A percentile compares a stretch with the other conserved stretches of the same genome.
phyloP scores from a whole-genome alignment of 2,113 vertebrate species.

The Tautogolabrus adspersus region DNA sequence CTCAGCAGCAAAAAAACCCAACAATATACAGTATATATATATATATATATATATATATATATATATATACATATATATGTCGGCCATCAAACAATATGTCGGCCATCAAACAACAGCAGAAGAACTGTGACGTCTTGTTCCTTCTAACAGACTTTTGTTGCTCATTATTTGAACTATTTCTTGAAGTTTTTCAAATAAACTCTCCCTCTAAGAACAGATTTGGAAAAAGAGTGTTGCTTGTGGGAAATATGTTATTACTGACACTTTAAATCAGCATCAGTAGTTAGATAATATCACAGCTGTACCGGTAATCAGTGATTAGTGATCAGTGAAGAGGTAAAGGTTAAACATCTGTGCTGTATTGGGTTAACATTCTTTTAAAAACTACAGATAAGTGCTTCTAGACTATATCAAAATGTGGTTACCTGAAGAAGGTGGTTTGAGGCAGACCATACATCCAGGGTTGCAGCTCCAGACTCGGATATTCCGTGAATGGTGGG shows the following conservation, averaged over 20 bases:
- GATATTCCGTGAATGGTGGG: slow-evolving; percentile 94
- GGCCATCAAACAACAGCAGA: slow-evolving; percentile 4
- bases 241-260: too few relatives aligned
- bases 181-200: not conserved
- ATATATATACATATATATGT: too few relatives aligned
- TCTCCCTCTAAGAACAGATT: not conserved
- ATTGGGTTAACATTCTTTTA: too few relatives aligned
- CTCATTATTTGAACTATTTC: not conserved
- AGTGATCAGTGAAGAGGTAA: too few relatives aligned
- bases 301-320: too few relatives aligned
- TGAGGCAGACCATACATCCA: slow-evolving; percentile 95
- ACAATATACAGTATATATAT: too few relatives aligned
- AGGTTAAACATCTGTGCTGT: not conserved
- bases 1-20: slow-evolving; percentile 34
- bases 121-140: slow-evolving; percentile 1
- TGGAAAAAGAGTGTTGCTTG: not conserved
- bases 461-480: slow-evolving; percentile 93
- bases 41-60: too few relatives aligned
- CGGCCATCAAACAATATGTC: too few relatives aligned
- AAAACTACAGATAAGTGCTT: too few relatives aligned
- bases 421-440: slow-evolving; percentile 94
- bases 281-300: too few relatives aligned
- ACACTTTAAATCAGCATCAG: too few relatives aligned
- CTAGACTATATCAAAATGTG: not conserved
- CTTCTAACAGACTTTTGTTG: slow-evolving; percentile 10